Evolutionary conservation across 2,113 vertebrate species (phyloP).

Genomic region (Phoenicopterus ruber): DNA sequence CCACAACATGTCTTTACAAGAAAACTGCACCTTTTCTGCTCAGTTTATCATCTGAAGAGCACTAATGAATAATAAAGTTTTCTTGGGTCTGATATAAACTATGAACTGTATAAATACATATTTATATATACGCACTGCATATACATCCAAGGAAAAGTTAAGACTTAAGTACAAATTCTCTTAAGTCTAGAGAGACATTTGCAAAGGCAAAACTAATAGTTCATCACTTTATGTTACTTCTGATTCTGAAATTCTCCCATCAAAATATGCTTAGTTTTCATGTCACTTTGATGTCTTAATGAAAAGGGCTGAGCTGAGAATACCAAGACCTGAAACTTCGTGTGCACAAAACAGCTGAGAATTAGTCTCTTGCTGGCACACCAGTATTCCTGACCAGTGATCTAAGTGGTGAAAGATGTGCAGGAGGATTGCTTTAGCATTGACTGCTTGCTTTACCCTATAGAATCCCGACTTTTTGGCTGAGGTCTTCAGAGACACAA

Average conservation of each 20-base stretch:
- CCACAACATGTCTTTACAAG: not conserved
- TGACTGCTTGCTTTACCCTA: not conserved
- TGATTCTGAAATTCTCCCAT: not conserved
- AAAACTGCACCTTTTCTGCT: slow-evolving; percentile 20
- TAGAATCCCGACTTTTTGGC: not conserved
- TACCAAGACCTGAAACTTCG: not conserved
- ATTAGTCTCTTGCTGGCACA: not conserved
- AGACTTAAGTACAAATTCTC: not conserved
- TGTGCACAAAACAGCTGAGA: not conserved
- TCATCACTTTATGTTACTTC: not conserved
- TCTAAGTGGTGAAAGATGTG: not conserved
- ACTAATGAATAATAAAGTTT: not conserved
- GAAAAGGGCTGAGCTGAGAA: not conserved
- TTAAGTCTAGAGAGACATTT: not conserved
- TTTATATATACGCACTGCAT: not conserved
- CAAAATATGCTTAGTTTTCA: not conserved
- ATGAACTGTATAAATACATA: not conserved
- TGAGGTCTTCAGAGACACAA: not conserved
- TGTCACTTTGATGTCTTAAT: not conserved
- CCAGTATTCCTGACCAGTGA: not conserved
- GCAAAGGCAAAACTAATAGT: not conserved
- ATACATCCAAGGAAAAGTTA: not conserved
- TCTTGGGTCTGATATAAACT: not conserved
- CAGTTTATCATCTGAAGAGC: not conserved
- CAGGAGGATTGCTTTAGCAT: not conserved